phyloP scores from a whole-genome alignment of 2,888 invertebrate genomes.

The Chrysina gloriosa region DNA sequence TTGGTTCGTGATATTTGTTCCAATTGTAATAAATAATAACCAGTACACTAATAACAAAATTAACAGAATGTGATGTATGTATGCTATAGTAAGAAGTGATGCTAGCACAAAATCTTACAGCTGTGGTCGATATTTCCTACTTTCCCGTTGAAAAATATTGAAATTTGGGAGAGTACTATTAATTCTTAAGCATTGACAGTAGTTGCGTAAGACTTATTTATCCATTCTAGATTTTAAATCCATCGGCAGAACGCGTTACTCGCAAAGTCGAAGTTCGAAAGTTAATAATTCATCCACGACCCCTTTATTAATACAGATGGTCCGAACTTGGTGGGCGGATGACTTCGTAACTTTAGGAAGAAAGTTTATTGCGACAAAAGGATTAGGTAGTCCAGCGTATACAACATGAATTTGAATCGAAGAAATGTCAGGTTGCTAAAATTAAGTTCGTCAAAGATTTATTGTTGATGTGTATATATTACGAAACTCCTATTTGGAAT shows the following conservation, averaged over 20 bases:
- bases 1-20: too few relatives aligned
- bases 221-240: background rate
- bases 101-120: too few relatives aligned
- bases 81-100: too few relatives aligned
- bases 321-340: background rate
- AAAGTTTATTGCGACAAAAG: constrained; percentile 22
- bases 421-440: constrained; percentile 5
- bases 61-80: too few relatives aligned
- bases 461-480: background rate
- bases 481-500: background rate
- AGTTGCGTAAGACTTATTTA: background rate
- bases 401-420: constrained; percentile 13
- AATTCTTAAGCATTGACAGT: background rate
- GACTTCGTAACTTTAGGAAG: constrained; percentile 1
- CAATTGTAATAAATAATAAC: too few relatives aligned
- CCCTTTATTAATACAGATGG: constrained; percentile 21
- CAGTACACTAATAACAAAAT: too few relatives aligned
- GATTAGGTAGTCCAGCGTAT: constrained; percentile 15
- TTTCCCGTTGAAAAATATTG: too few relatives aligned
- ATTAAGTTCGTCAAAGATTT: constrained; percentile 7
- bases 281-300: constrained; percentile 11
- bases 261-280: background rate
- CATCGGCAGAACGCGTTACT: background rate
- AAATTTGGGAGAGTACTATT: too few relatives aligned
- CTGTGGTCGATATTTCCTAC: too few relatives aligned